Percentiles rank a stretch among this genome's conserved stretches.
Conservation (phyloP, 2,888 invertebrate species). For the Mesopsocus fuscifrons region DNA sequence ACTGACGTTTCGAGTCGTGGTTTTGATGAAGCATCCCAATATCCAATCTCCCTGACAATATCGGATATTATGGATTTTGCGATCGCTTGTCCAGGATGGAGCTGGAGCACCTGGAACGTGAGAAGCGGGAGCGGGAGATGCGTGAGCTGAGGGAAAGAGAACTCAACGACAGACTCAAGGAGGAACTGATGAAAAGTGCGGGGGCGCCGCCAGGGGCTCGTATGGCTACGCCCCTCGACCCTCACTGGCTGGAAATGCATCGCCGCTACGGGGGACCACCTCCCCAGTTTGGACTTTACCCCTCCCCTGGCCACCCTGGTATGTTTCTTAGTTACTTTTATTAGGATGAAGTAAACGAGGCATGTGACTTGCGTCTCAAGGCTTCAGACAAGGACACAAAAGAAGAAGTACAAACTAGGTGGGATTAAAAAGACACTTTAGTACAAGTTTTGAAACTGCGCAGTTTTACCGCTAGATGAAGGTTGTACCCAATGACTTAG, state of each 20-base stretch:
- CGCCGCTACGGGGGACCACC: conserved; percentile 35
- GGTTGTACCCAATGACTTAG: not conserved
- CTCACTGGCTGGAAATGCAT: conserved; percentile 74
- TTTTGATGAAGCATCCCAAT: no score
- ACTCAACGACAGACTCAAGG: conserved; percentile 68
- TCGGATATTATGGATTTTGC: no score
- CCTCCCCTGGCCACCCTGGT: conserved; percentile 21
- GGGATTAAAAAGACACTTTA: no score
- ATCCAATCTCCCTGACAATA: no score
- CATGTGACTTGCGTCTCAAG: no score
- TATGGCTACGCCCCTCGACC: conserved; percentile 24
- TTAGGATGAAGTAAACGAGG: no score
- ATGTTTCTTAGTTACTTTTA: no score
- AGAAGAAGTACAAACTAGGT: no score
- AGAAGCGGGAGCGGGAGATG: conserved; percentile 44
- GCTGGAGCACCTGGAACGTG: conserved; percentile 45
- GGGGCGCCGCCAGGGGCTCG: conserved; percentile 38
- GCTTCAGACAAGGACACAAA: no score
- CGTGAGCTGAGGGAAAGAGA: conserved; percentile 58
- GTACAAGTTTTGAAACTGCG: no score
- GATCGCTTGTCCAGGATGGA: conserved; percentile 27
- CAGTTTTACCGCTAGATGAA: conserved; percentile 5
- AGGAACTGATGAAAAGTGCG: conserved; percentile 65
- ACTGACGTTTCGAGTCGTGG: no score
- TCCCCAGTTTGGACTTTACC: conserved; percentile 46